Conservation (phyloP, 2,888 invertebrate species). For the Cephus pygmeus region DNA sequence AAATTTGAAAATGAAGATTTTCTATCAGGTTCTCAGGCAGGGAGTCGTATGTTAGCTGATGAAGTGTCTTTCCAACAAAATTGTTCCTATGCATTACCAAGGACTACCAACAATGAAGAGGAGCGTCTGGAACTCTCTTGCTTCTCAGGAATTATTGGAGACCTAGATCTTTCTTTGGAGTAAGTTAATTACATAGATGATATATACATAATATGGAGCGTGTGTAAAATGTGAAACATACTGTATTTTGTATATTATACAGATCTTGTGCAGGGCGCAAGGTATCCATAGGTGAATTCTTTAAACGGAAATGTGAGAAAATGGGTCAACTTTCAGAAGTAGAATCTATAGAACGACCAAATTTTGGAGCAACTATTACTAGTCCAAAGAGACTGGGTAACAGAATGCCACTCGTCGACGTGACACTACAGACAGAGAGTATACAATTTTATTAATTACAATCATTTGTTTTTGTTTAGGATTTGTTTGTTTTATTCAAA, state of each 20-base stretch:
- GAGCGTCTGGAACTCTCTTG: constrained; percentile 55
- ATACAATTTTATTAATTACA: too few species aligned
- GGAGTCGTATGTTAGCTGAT: constrained; percentile 62
- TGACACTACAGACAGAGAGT: constrained; percentile 50
- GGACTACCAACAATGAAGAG: constrained; percentile 33
- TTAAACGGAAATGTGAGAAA: constrained; percentile 63
- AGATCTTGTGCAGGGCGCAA: constrained; percentile 52
- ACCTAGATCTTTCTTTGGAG: constrained; percentile 53
- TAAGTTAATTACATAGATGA: constrained; percentile 22
- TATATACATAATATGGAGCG: background rate
- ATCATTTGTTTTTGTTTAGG: too few species aligned
- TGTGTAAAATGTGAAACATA: background rate
- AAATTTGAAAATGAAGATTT: constrained; percentile 57
- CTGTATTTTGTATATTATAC: constrained; percentile 1
- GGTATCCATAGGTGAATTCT: constrained; percentile 66
- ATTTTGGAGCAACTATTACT: constrained; percentile 43
- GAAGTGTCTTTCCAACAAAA: constrained; percentile 64
- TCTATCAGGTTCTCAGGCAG: constrained; percentile 59
- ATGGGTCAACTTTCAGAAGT: constrained; percentile 51
- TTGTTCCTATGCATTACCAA: constrained; percentile 41
- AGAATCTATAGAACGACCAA: constrained; percentile 42
- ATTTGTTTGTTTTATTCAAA: constrained; percentile 2
- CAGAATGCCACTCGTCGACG: constrained; percentile 47
- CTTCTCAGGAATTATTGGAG: constrained; percentile 59
- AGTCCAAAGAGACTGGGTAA: constrained; percentile 47